These are phyloP conservation scores for Sinocyclocheilus grahami DNA, from an alignment of 2,113 vertebrate species.

Conservation along the genomic window DNA sequence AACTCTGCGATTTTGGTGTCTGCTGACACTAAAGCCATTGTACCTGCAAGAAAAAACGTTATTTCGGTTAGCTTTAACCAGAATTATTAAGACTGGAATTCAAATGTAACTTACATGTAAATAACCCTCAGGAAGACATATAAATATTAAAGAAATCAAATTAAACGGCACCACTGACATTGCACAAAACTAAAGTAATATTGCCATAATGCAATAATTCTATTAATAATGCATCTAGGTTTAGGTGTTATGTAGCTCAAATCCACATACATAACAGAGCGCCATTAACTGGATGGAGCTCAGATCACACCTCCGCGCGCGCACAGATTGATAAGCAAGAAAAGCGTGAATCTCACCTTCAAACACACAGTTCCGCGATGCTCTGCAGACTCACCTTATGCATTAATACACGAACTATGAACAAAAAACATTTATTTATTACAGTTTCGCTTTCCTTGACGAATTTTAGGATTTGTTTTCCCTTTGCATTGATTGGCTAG, in stretches of 20 bases:
- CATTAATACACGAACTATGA: not conserved
- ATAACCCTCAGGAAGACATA: not conserved
- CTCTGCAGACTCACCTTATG: not conserved
- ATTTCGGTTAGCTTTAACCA: not conserved
- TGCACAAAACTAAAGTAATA: not conserved
- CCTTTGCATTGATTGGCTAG: not conserved
- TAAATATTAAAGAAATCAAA: not conserved
- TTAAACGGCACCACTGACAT: not conserved
- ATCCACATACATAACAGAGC: not conserved
- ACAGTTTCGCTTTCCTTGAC: not conserved
- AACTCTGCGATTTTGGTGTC: constrained; percentile 88
- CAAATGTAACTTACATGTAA: not conserved
- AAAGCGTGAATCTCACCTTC: not conserved
- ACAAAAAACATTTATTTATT: not conserved
- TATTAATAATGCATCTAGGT: not conserved
- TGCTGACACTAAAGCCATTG: constrained; percentile 82
- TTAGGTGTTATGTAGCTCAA: not conserved
- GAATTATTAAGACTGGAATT: not conserved
- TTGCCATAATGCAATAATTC: not conserved
- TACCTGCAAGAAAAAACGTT: constrained; percentile 22
- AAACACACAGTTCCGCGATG: not conserved
- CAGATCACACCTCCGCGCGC: not conserved
- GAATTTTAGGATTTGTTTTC: constrained; percentile 34
- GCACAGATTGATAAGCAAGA: not conserved
- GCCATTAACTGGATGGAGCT: not conserved